Evolutionary conservation across 1,140 invertebrate species (phyloP), one percentile per base, ranked within the genome.

Genomic region (Druon quercuslanigerum): DNA sequence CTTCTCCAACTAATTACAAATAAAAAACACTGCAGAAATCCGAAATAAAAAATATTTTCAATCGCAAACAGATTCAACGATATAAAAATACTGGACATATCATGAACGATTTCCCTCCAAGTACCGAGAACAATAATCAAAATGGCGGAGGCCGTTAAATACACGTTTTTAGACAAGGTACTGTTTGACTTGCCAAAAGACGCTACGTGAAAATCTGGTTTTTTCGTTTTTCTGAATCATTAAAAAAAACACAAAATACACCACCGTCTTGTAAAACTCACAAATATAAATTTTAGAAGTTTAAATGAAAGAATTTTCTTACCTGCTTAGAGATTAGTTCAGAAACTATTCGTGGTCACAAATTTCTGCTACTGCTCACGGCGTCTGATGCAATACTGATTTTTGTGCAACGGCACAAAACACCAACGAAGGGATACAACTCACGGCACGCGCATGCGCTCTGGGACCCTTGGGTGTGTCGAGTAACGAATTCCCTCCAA

Each of bases 81-180:
- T 51, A 57, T 60, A 52, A 56, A 46, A 51, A 50, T 57, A 1
- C 8, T 56, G 1, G 20, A 76, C 74, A 74, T 19, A 56, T 25
- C 72, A 14, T 3, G 66, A 78, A 79, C 71, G 25, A 77, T 70
- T 79, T 82, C 90, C 90, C 90, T 90, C 89, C 90, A 90, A 90
- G 86, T 54, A 88, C 82, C 80, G 78, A 79, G 79, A 79, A 89
- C 72, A 88, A 90, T 86, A 87, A 88, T 84, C 85, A 91, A 91
- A 90, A 91, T 91, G 90, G 90, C 88, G 86, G 81, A 72, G 12
- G n/a, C 71, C 57, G 75, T 83, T 54, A 81, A 79, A 78, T n/a
- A n/a, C n/a, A n/a, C 79, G 83, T 66, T 83, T 83, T 81, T 81
- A 74, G 80, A 84, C 83, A 78, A 79, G 82, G 83, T 84, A 83